Evolutionary conservation across 1,140 invertebrate genomes (phyloP), one percentile per base, ranked within the genome.

Genomic region (Drosophila sturtevanti): DNA sequence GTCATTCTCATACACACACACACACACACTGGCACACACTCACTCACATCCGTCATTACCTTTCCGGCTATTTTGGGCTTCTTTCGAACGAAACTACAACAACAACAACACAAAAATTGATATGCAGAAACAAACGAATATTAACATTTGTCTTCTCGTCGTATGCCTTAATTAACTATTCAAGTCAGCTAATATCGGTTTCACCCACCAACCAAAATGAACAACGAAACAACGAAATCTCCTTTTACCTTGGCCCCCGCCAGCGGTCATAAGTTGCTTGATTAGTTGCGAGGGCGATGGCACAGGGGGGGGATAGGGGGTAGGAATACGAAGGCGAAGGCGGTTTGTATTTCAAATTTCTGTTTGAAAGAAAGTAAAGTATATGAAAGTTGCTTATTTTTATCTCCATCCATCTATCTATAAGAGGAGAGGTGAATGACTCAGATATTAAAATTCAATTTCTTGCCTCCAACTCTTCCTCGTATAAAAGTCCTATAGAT

Each of bases 151-250:
- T 48, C 41, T 71, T 68, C 71, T 34, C 54, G 54, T 56, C 59
- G 56, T 68, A 52, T 70, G 79, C 76, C 68, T 89, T 80, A 89
- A 89, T 89, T 89, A 89, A 80, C 85, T 64, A 89, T 89, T 89
- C 84, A 69, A 73, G 77, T 89, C 84, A 89, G 84, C 84, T 84
- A 84, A 89, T 89, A 89, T 89, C 85, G 84, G 84, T 89, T 89
- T 89, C 84, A 89, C 84, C 84, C 79, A 89, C 84, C 84, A 64
- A 77, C n/a, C n/a, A n/a, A n/a, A n/a, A n/a, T n/a, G n/a, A n/a
- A n/a, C n/a, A 72, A 72, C 18, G 41, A 37, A 44, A 22, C 69
- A 69, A 63, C 74, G 74, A 77, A 76, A 76, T 68, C 72, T 78
- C 75, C 75, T 78, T 78, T 78, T 78, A 78, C 72, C 72, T 63